These are phyloP conservation scores for Zonitis immaculata DNA, from an alignment of 2,888 invertebrate species.

Conservation along the genomic window DNA sequence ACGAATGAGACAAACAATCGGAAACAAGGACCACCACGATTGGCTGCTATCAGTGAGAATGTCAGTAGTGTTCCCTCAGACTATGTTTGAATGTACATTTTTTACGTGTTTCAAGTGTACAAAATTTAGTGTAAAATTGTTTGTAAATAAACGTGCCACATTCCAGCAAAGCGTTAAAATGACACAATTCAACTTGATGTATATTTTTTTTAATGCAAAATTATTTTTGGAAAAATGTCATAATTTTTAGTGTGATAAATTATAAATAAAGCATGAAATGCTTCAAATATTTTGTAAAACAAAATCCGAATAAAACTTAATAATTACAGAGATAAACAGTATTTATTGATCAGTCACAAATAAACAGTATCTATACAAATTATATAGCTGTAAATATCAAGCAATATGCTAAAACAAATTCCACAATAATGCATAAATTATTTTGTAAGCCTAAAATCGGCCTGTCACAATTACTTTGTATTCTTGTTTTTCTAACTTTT, in stretches of 20 bases:
- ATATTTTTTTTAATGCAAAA: background rate
- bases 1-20: slow-evolving; percentile 34
- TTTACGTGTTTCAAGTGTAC: background rate
- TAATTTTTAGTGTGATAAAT: slow-evolving; percentile 18
- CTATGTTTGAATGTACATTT: slow-evolving; percentile 49
- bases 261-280: slow-evolving; percentile 19
- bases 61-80: slow-evolving; percentile 55
- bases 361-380: slow-evolving; percentile 42
- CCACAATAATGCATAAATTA: slow-evolving; percentile 17
- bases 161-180: background rate
- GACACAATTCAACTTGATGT: background rate
- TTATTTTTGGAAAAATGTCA: slow-evolving; percentile 10
- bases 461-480: slow-evolving; percentile 23
- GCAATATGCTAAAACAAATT: slow-evolving; percentile 30
- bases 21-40: slow-evolving; percentile 22
- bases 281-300: slow-evolving; percentile 10
- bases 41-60: slow-evolving; percentile 58
- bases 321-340: slow-evolving; percentile 30
- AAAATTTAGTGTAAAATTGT: background rate
- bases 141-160: background rate
- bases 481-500: too few species aligned
- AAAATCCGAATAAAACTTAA: slow-evolving; percentile 8
- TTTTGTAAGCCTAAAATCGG: slow-evolving; percentile 24
- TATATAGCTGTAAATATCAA: slow-evolving; percentile 35
- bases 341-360: slow-evolving; percentile 44